Conservation (phyloP, 2,797 vertebrate genomes). For the Poeciliopsis infans region DNA sequence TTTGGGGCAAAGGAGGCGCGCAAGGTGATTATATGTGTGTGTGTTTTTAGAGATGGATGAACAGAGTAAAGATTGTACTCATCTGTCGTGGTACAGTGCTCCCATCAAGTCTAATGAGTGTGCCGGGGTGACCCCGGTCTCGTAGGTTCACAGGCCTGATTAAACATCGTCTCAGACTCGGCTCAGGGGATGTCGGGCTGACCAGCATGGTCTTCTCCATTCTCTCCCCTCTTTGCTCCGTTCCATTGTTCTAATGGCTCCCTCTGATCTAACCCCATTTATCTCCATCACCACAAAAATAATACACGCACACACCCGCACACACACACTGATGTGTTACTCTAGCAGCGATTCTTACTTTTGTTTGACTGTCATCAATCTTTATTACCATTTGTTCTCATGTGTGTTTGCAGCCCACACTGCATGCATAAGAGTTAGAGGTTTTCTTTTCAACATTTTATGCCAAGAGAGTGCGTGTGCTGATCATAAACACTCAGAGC, state of each 20-base stretch:
- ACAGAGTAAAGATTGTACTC: constrained; percentile 75
- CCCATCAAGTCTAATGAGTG: constrained; percentile 81
- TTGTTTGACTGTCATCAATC: constrained; percentile 68
- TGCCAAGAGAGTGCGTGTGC: constrained; percentile 4
- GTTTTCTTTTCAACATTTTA: constrained; percentile 38
- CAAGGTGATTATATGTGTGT: constrained; percentile 71
- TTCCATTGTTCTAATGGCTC: constrained; percentile 71
- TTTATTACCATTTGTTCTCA: constrained; percentile 47
- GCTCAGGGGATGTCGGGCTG: constrained; percentile 62
- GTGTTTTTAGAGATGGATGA: constrained; percentile 80
- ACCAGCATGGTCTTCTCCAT: constrained; percentile 44
- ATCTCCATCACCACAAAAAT: constrained; percentile 64
- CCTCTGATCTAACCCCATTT: constrained; percentile 74
- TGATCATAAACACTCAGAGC: constrained; percentile 6
- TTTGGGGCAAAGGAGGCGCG: constrained; percentile 11
- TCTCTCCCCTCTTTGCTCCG: constrained; percentile 45
- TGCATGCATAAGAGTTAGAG: constrained; percentile 14
- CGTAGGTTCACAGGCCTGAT: constrained; percentile 77
- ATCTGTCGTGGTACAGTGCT: constrained; percentile 74
- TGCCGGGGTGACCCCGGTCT: constrained; percentile 75
- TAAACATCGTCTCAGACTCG: constrained; percentile 74
- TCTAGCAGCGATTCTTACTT: constrained; percentile 39
- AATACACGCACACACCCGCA: constrained; percentile 6
- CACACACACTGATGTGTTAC: constrained; percentile 32
- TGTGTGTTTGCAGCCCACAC: constrained; percentile 20